phyloP scores from a whole-genome alignment of 1,140 invertebrate genomes.

The Mycetomoellerius zeteki region DNA sequence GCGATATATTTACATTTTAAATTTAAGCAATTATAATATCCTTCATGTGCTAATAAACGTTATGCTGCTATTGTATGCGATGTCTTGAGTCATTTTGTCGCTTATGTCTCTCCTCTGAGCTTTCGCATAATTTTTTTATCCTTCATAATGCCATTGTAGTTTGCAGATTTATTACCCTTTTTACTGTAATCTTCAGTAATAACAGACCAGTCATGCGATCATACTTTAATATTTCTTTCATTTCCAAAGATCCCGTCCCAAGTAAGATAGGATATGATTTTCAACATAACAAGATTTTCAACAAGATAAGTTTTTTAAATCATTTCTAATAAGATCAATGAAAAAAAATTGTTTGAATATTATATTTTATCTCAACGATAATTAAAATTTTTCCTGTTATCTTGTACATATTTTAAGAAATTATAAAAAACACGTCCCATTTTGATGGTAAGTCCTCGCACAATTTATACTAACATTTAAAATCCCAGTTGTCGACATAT shows the following conservation, averaged over 20 bases:
- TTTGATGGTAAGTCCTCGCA: constrained; percentile 35
- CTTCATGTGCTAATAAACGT: constrained; percentile 86
- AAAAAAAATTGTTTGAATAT: not conserved
- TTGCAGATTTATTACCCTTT: constrained; percentile 29
- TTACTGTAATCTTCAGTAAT: constrained; percentile 32
- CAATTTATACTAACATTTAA: constrained; percentile 7
- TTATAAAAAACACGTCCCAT: not conserved
- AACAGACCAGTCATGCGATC: not conserved
- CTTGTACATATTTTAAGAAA: constrained; percentile 26
- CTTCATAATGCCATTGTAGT: constrained; percentile 35
- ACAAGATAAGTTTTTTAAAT: not conserved
- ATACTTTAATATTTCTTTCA: constrained; percentile 6
- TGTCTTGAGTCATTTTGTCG: constrained; percentile 86
- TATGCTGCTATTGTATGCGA: constrained; percentile 84
- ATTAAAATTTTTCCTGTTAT: not conserved
- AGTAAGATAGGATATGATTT: not conserved
- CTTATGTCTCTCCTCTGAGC: constrained; percentile 81
- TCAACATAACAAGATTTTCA: not conserved
- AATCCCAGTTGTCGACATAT: not conserved
- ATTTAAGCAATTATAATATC: constrained; percentile 81
- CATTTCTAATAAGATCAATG: not conserved
- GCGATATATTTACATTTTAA: constrained; percentile 78
- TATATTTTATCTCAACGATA: not conserved
- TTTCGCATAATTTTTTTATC: constrained; percentile 63
- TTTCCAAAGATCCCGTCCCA: constrained; percentile 3